Percentiles rank a stretch among this genome's conserved stretches.
phyloP scores from a whole-genome alignment of 2,888 invertebrate species.

The Troglohyphantes excavatus region DNA sequence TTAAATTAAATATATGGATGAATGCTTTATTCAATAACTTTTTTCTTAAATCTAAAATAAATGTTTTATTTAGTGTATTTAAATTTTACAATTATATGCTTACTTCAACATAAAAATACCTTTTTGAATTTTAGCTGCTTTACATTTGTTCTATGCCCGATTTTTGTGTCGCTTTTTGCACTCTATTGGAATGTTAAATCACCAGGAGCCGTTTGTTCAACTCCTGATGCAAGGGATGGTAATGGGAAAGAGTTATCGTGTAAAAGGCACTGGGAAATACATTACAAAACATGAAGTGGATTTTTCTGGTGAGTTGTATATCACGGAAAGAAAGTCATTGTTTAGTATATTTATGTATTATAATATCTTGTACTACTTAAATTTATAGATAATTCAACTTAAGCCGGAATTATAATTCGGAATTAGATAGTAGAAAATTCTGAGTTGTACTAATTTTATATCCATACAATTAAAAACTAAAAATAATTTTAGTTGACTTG shows the following conservation, averaged over 20 bases:
- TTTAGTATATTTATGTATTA: too few species aligned
- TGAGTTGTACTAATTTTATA: too few species aligned
- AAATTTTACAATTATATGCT: too few species aligned
- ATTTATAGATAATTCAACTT: too few species aligned
- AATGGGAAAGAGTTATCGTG: slow-evolving; percentile 90
- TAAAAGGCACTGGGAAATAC: slow-evolving; percentile 91
- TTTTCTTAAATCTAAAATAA: background rate
- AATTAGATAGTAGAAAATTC: too few species aligned
- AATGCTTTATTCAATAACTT: background rate
- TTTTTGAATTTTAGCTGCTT: slow-evolving; percentile 86
- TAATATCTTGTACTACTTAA: too few species aligned
- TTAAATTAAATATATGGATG: background rate
- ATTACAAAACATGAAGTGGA: slow-evolving; percentile 87
- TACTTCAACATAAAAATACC: background rate
- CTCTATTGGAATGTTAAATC: slow-evolving; percentile 87
- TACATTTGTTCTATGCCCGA: slow-evolving; percentile 98
- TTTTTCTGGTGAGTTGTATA: slow-evolving; percentile 84
- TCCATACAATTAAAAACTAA: too few species aligned
- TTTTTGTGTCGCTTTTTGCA: slow-evolving; percentile 96
- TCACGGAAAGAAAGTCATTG: too few species aligned
- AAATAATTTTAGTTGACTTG: too few species aligned
- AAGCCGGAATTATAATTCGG: too few species aligned
- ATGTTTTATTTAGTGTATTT: background rate
- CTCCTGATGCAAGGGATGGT: slow-evolving; percentile 98
- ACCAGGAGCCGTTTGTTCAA: slow-evolving; percentile 93